Evolutionary conservation across 1,140 invertebrate genomes (phyloP), one percentile per base, ranked within the genome.

Genomic region (Dysdera silvatica): DNA sequence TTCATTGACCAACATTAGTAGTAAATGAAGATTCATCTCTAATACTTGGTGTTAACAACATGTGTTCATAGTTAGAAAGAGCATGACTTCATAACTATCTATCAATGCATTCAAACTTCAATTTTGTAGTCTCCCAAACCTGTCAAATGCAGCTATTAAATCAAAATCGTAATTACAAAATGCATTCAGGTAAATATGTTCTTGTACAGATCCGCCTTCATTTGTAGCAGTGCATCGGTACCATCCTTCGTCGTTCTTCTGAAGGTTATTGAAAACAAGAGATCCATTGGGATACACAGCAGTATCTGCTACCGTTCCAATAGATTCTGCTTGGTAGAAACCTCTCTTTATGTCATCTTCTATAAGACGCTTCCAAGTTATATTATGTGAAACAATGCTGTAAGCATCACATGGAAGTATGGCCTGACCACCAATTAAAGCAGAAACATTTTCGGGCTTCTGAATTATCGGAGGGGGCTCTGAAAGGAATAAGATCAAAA

Each of bases 381-480:
- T 69, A 66, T 76, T 77, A 66, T 77, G 76, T 2, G 72, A 67
- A 16, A 79, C 78, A n/a, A 70, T 68, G 67, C 79, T 80, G 45
- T 73, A 71, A 7, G 77, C 77, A 47, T 70, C 65, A 69, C 81
- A 82, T 6, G 73, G 71, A 18, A 82, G 61, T 6, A 76, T 66
- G 20, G 77, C 80, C n/a, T 71, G 58, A 4, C 72, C 56, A 29
- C 75, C 75, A 6, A 78, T 73, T 18, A 76, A 61, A 0, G 75
- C 76, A 6, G 79, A 76, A 4, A 76, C 75, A 68, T 82, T 80
- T 45, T 68, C 49, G 18, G 76, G 68, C 4, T 70, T 69, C 4
- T 68, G 57, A 16, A 82, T 79, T 8, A 72, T 68, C 12, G 80
- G 81, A 3, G 80, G 79, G 8, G 80, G 80, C 64, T 81, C 81